phyloP scores from a whole-genome alignment of 2,797 vertebrate genomes.

The Amblyopsis hoosieri region DNA sequence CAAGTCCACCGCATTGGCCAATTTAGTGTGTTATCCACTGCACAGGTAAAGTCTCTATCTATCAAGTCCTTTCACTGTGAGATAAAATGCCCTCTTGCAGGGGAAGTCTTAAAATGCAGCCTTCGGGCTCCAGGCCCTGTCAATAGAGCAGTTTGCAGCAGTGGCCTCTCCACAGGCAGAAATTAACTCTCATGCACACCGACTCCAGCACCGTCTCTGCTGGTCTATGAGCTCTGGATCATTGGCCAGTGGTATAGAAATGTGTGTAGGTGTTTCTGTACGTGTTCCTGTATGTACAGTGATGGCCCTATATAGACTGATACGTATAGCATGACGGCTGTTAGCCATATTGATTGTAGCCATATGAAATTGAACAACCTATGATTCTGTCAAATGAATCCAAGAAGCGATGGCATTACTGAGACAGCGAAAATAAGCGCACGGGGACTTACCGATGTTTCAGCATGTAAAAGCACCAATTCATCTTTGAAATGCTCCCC shows the following conservation, averaged over 20 bases:
- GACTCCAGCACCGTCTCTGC: conserved; percentile 23
- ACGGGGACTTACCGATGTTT: conserved; percentile 31
- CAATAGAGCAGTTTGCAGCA: conserved; percentile 54
- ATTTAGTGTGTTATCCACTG: conserved; percentile 34
- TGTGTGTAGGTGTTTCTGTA: not conserved
- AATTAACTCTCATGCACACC: conserved; percentile 60
- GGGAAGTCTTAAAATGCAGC: conserved; percentile 53
- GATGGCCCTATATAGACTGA: not conserved
- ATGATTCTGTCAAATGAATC: conserved; percentile 31
- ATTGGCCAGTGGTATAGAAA: conserved; percentile 33
- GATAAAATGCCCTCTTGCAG: conserved; percentile 38
- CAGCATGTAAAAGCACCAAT: conserved; percentile 21
- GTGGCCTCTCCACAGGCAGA: conserved; percentile 62
- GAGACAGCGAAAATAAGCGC: conserved; percentile 39
- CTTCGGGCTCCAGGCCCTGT: conserved; percentile 58
- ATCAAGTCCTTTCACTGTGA: conserved; percentile 38
- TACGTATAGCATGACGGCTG: not conserved
- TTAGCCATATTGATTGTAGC: not conserved
- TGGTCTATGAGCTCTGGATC: conserved; percentile 33
- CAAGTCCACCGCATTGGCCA: not conserved
- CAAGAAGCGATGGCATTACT: conserved; percentile 20
- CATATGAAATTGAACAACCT: conserved; percentile 10
- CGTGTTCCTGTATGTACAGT: no score
- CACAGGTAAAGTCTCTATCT: conserved; percentile 44
- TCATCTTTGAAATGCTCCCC: conserved; percentile 33